phyloP scores from a whole-genome alignment of 1,140 invertebrate species.

The Lordiphosa collinella region DNA sequence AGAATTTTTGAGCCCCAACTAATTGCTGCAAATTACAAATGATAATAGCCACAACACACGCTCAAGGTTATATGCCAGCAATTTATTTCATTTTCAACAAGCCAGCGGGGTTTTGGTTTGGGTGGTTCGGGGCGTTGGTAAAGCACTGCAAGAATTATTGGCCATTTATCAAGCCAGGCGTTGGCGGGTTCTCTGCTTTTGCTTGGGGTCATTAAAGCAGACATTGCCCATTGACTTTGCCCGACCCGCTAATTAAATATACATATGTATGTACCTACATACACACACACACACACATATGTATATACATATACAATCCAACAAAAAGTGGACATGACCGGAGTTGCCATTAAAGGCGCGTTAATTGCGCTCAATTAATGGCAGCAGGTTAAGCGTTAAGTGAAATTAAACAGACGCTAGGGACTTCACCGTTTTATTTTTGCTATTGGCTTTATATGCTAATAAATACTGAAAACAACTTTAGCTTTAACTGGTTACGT shows the following conservation, averaged over 20 bases:
- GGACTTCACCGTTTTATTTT: slow-evolving; percentile 28
- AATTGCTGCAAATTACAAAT: slow-evolving; percentile 77
- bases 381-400: slow-evolving; percentile 76
- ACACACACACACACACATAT: slow-evolving; percentile 1
- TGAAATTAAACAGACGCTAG: slow-evolving; percentile 74
- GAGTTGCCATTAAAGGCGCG: slow-evolving; percentile 65
- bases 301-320: not conserved
- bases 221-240: slow-evolving; percentile 53
- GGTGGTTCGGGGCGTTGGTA: slow-evolving; percentile 22
- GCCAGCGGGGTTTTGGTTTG: slow-evolving; percentile 1
- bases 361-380: slow-evolving; percentile 76
- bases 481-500: slow-evolving; percentile 39
- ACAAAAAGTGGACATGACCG: slow-evolving; percentile 27
- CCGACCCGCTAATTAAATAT: slow-evolving; percentile 64
- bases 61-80: slow-evolving; percentile 72
- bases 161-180: slow-evolving; percentile 71
- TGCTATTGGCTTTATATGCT: slow-evolving; percentile 22
- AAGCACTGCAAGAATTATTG: slow-evolving; percentile 73
- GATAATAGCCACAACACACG: slow-evolving; percentile 78
- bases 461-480: slow-evolving; percentile 53
- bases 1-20: slow-evolving; percentile 76
- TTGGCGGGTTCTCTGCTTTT: slow-evolving; percentile 19
- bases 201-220: slow-evolving; percentile 20
- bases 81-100: slow-evolving; percentile 70
- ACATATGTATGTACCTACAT: slow-evolving; percentile 39